phyloP scores from a whole-genome alignment of 2,888 invertebrate genomes.

The Ormyrus pomaceus region DNA sequence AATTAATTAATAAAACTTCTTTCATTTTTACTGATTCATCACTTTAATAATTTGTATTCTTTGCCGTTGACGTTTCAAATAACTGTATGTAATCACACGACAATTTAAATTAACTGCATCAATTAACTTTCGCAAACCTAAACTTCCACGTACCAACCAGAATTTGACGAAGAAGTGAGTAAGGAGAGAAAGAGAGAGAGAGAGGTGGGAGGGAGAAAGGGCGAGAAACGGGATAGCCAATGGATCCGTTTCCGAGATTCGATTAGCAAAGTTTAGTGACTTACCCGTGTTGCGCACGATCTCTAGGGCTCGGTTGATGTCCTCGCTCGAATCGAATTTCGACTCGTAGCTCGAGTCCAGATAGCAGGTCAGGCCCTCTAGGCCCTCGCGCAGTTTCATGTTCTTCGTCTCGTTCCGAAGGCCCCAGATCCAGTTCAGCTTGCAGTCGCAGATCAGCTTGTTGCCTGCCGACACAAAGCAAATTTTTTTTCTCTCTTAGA shows the following conservation, averaged over 20 bases:
- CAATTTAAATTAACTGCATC: not conserved
- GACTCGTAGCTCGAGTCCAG: constrained; percentile 76
- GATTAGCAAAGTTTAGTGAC: constrained; percentile 15
- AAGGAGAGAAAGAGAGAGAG: not conserved
- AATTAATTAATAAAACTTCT: too few relatives aligned
- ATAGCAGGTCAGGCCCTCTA: constrained; percentile 85
- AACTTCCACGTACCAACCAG: not conserved
- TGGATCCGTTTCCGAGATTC: not conserved
- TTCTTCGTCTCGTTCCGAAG: constrained; percentile 86
- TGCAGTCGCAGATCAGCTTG: constrained; percentile 89
- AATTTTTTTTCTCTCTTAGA: not conserved
- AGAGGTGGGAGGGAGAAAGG: not conserved
- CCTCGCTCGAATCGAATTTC: constrained; percentile 63
- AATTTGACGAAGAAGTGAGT: not conserved
- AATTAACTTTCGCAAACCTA: not conserved
- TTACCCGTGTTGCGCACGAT: constrained; percentile 68
- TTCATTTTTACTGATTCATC: too few relatives aligned
- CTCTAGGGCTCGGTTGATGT: constrained; percentile 67
- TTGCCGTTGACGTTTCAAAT: too few relatives aligned
- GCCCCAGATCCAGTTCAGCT: constrained; percentile 87
- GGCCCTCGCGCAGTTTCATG: constrained; percentile 81
- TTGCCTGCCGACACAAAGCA: constrained; percentile 80
- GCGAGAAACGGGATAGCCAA: not conserved
- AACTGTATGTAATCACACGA: too few relatives aligned
- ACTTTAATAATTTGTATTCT: too few relatives aligned